Percentiles rank a stretch among this genome's conserved stretches.
phyloP scores from a whole-genome alignment of 2,113 vertebrate species.

The Mastomys natalensis region DNA sequence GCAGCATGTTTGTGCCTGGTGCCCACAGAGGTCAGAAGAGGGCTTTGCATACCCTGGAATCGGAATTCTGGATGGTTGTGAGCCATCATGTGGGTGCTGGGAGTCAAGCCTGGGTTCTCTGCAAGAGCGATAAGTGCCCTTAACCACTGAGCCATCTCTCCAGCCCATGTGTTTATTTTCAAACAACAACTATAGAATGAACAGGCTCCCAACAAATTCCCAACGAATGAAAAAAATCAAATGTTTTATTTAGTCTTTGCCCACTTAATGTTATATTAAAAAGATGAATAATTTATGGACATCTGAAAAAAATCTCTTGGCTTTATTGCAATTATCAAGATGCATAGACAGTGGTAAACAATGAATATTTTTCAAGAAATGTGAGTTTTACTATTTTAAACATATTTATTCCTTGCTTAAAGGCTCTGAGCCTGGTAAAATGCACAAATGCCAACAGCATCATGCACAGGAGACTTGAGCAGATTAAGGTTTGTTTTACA shows the following conservation, averaged over 20 bases:
- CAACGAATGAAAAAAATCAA: slow-evolving; percentile 34
- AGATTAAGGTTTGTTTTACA: slow-evolving; percentile 9
- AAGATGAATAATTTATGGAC: slow-evolving; percentile 48
- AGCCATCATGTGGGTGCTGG: neutral
- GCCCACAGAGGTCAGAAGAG: neutral
- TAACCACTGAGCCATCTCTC: neutral
- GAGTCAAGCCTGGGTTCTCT: neutral
- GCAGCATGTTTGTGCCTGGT: neutral
- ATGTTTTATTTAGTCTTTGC: slow-evolving; percentile 2
- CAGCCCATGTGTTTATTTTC: neutral
- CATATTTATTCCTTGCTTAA: slow-evolving; percentile 30
- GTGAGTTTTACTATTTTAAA: slow-evolving; percentile 31
- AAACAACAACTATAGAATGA: slow-evolving; percentile 21
- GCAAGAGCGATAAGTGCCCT: neutral
- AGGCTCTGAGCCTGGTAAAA: neutral
- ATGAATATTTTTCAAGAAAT: neutral
- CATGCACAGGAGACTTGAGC: neutral
- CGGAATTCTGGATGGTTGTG: neutral
- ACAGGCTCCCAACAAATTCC: neutral
- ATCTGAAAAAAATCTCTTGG: neutral
- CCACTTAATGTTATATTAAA: neutral
- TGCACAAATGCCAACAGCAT: neutral
- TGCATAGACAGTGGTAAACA: slow-evolving; percentile 1
- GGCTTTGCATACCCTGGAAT: neutral
- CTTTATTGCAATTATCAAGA: neutral